Evolutionary conservation across 2,888 invertebrate genomes (phyloP).

Genomic region (Pristionchus mayeri): DNA sequence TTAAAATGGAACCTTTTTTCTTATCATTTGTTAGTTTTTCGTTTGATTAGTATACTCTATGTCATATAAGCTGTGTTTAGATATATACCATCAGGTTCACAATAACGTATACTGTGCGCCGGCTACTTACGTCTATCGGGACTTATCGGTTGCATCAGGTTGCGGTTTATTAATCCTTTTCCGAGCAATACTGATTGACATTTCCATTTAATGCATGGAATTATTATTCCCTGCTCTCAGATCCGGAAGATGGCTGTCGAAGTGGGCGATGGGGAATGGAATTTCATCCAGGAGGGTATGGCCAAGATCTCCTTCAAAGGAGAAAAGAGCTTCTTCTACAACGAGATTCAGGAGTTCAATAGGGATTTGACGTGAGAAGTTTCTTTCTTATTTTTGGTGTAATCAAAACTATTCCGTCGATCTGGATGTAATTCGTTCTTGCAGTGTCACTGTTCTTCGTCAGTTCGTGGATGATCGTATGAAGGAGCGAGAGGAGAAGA

Average conservation of each 20-base stretch:
- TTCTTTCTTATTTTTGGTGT: not conserved
- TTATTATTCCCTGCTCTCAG: not conserved
- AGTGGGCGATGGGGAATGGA: constrained; percentile 42
- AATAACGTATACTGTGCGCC: not conserved
- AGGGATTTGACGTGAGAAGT: constrained; percentile 85
- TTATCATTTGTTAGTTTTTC: not conserved
- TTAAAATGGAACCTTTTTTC: no score
- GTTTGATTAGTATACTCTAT: not conserved
- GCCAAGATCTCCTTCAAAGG: constrained; percentile 69
- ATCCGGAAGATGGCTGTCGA: constrained; percentile 28
- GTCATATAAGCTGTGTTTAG: not conserved
- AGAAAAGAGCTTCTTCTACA: constrained; percentile 87
- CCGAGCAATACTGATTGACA: not conserved
- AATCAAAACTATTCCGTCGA: not conserved
- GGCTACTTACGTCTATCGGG: not conserved
- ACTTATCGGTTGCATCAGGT: not conserved
- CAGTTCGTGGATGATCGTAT: constrained; percentile 79
- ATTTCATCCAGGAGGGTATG: constrained; percentile 61
- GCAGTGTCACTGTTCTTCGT: constrained; percentile 84
- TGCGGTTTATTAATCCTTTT: not conserved
- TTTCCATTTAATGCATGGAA: not conserved
- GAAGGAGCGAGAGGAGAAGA: constrained; percentile 78
- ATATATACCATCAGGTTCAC: constrained; percentile 7
- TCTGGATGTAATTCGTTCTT: constrained; percentile 57
- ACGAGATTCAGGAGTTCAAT: constrained; percentile 97